Conservation (phyloP, 2,888 invertebrate species). For the Pammene aurita region DNA sequence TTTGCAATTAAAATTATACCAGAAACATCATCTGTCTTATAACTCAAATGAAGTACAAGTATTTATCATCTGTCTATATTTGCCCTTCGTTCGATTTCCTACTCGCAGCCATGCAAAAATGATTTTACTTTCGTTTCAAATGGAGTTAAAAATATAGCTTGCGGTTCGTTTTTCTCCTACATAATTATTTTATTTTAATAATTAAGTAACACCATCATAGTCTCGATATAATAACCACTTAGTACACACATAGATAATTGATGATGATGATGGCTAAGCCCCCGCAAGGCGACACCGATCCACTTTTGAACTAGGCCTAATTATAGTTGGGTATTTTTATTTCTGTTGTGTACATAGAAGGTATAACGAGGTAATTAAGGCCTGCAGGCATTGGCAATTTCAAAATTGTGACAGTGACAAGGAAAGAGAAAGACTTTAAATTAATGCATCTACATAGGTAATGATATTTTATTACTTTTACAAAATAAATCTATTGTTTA, state of each 20-base stretch:
- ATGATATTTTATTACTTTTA: too few species aligned
- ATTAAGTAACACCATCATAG: too few species aligned
- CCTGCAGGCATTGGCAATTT: not conserved
- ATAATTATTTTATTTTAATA: too few species aligned
- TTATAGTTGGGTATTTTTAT: slow-evolving; percentile 9
- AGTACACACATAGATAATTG: not conserved
- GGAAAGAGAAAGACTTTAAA: not conserved
- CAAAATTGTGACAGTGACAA: not conserved
- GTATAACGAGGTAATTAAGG: not conserved
- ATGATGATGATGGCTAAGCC: not conserved
- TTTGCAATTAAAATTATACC: too few species aligned
- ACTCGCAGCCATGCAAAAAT: not conserved
- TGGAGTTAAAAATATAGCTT: too few species aligned
- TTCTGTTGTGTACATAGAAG: not conserved
- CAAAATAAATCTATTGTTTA: too few species aligned
- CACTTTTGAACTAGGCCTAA: slow-evolving; percentile 20
- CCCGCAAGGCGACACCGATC: slow-evolving; percentile 25
- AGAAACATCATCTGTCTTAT: too few species aligned
- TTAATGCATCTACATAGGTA: too few species aligned
- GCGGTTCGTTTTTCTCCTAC: too few species aligned
- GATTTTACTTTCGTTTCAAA: too few species aligned
- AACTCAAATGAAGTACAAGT: too few species aligned
- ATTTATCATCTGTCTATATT: not conserved
- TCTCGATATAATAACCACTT: too few species aligned
- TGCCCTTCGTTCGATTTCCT: not conserved